Base-by-base conservation (phyloP, 2,797 vertebrate species). In the Sciaenops ocellatus region DNA sequence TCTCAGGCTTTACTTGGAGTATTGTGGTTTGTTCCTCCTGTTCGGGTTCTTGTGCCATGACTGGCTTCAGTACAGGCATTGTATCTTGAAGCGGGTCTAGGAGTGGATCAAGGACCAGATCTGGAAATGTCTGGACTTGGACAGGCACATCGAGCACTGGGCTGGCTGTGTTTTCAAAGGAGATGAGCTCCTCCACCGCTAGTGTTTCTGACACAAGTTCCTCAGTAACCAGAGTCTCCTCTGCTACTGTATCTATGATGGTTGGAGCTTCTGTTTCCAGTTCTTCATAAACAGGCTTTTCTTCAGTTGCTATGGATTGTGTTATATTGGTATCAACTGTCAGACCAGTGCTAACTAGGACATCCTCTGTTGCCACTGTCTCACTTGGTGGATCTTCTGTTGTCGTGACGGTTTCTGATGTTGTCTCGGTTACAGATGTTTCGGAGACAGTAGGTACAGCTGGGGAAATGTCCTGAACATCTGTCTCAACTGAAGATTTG, bases 161-260 rank as follows among this genome's bases (percentile, higher is more conserved):
- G 48, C n/a, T 52, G 47, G 76, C 60, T 44, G 74, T 22, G 6
- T 64, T 76, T 24, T 88, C 83, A 22, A 88, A 85, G 65, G 72
- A 82, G 51, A 92, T 83, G 15, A 90, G 83, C 76, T 92, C 76
- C 60, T 92, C 87, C n/a, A 66, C 70, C 7, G 66, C 17, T 11
- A 12, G 30, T 2, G 51, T 34, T 42, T 84, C 74, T 48, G 51
- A 11, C 51, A 79, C 48, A 5, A 54, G 24, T 28, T 60, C 50
- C 3, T 60, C 47, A 2, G 15, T 6, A 4, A 60, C 52, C 22
- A 9, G 6, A 24, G 26, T 30, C 11, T 74, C 82, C 13, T 74
- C 52, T 52, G 62, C 63, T 72, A 50, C 68, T 56, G 30, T 6
- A 3, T 68, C 70, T 30, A 34, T 24, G n/a, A 54, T 4, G 11